A percentile compares a stretch with the other conserved stretches of the same genome.
These are phyloP conservation scores for Rhizomys pruinosus DNA, from an alignment of 2,113 vertebrate genomes.

Conservation along the genomic window DNA sequence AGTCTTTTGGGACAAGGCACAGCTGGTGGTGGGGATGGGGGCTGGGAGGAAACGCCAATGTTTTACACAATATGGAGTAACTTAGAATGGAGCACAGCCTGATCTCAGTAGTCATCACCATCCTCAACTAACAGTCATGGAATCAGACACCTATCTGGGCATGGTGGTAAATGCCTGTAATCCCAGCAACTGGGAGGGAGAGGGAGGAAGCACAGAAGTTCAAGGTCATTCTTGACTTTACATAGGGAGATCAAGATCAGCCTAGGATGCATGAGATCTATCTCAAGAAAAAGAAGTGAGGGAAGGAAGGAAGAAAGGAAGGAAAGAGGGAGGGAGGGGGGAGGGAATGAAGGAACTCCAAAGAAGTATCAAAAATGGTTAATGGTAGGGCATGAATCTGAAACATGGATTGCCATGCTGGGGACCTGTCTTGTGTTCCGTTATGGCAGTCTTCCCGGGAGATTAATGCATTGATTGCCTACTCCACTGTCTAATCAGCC, in stretches of 20 bases:
- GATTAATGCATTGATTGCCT: slow-evolving; percentile 41
- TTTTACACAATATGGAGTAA: not conserved
- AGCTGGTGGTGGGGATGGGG: no score
- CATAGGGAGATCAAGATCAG: not conserved
- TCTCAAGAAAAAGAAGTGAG: no score
- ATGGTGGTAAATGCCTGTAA: not conserved
- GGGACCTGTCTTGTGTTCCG: not conserved
- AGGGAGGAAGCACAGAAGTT: not conserved
- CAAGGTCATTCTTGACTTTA: not conserved
- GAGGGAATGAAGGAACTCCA: no score
- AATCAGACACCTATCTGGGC: not conserved
- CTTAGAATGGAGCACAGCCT: not conserved
- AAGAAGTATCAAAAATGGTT: not conserved
- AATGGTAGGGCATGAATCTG: not conserved
- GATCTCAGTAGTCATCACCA: not conserved
- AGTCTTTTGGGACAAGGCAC: not conserved
- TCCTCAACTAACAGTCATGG: not conserved
- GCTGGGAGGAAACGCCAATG: not conserved
- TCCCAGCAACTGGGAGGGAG: not conserved
- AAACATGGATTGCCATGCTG: not conserved
- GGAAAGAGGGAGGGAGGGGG: not conserved
- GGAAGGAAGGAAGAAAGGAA: no score
- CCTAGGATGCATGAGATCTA: not conserved
- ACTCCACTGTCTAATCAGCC: slow-evolving; percentile 51
- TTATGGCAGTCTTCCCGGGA: not conserved